Conservation (phyloP, 30 jellyfish, hydroid and myxozoan genomes). For the Clytia hemisphaerica region DNA sequence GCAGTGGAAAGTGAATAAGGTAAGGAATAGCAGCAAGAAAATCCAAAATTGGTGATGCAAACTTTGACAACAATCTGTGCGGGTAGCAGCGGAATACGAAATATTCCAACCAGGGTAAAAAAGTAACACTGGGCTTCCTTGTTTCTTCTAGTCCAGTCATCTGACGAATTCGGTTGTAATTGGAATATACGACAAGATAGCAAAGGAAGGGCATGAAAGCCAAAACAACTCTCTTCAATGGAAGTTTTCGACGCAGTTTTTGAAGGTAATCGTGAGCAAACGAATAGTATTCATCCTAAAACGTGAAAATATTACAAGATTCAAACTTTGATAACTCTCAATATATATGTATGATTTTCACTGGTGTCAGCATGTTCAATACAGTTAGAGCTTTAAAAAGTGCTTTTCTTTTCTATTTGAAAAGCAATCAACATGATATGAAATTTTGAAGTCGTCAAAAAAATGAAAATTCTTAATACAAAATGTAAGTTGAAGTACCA, state of each 20-base stretch:
- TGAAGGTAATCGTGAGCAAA: conserved; percentile 50
- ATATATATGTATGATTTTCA: not conserved
- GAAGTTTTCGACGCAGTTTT: conserved; percentile 38
- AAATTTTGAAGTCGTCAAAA: too few relatives aligned
- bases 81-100: conserved; percentile 87
- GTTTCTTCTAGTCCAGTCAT: conserved; percentile 76
- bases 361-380: too few relatives aligned
- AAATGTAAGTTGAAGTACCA: too few relatives aligned
- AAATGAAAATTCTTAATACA: too few relatives aligned
- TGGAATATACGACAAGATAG: conserved; percentile 60
- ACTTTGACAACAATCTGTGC: conserved; percentile 67
- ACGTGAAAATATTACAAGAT: not conserved
- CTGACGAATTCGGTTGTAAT: conserved; percentile 48
- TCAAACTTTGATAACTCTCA: not conserved
- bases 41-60: conserved; percentile 85
- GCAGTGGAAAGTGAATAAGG: conserved; percentile 85
- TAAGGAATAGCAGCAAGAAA: conserved; percentile 92
- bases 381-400: too few relatives aligned
- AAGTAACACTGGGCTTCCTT: conserved; percentile 70
- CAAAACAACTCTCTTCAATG: conserved; percentile 45
- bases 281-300: conserved; percentile 75
- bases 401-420: too few relatives aligned
- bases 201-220: conserved; percentile 64
- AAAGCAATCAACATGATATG: too few relatives aligned
- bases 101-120: conserved; percentile 92